These are phyloP conservation scores for Mylabris sibirica DNA, from an alignment of 2,888 invertebrate species.

Conservation along the genomic window DNA sequence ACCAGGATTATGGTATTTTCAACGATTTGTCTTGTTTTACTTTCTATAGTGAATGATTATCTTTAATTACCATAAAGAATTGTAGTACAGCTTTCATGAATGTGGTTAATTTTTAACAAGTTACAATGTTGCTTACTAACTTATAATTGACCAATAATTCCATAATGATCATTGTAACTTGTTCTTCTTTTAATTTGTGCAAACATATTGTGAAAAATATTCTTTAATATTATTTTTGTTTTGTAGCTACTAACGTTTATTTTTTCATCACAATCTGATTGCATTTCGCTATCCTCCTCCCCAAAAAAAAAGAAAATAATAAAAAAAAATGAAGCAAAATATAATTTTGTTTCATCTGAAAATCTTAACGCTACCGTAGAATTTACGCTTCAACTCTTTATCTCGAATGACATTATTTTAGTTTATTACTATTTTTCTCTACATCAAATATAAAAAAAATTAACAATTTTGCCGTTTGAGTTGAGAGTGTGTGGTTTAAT, in stretches of 20 bases:
- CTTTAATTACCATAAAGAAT: not conserved
- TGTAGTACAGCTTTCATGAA: conserved; percentile 57
- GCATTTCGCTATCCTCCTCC: conserved; percentile 40
- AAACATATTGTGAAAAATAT: conserved; percentile 51
- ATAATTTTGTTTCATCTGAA: conserved; percentile 20
- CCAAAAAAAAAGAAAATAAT: conserved; percentile 24
- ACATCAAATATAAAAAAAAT: not conserved
- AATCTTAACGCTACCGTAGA: conserved; percentile 43
- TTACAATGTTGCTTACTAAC: conserved; percentile 47
- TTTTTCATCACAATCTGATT: conserved; percentile 56
- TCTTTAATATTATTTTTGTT: conserved; percentile 16
- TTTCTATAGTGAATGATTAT: not conserved
- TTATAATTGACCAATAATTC: conserved; percentile 23
- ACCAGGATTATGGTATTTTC: conserved; percentile 19
- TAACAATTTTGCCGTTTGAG: conserved; percentile 18
- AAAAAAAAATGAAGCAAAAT: not conserved
- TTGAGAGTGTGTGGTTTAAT: conserved; percentile 20
- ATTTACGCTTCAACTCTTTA: conserved; percentile 40
- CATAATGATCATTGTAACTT: conserved; percentile 46
- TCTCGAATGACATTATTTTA: conserved; percentile 17
- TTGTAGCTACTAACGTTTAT: conserved; percentile 40
- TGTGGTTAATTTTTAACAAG: conserved; percentile 48
- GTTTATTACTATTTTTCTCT: not conserved
- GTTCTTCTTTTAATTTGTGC: conserved; percentile 42
- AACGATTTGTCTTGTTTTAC: not conserved